These are phyloP conservation scores for Nanorana parkeri DNA, from an alignment of 2,113 vertebrate genomes.

Conservation along the genomic window DNA sequence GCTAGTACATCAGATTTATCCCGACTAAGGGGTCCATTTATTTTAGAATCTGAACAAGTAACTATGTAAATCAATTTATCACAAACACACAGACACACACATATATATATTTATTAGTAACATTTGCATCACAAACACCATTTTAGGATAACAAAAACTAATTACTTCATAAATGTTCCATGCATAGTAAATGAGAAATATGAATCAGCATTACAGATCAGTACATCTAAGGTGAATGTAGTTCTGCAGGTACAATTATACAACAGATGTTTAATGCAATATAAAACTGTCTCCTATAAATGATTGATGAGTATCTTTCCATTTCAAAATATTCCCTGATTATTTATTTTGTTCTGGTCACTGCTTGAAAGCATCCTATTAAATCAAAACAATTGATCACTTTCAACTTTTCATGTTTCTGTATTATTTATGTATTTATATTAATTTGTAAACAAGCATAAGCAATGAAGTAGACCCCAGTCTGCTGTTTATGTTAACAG, in stretches of 20 bases:
- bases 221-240: slow-evolving; percentile 65
- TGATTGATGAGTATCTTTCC: slow-evolving; percentile 80
- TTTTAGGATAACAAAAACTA: background rate
- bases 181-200: background rate
- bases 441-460: slow-evolving; percentile 73
- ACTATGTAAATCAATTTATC: no score
- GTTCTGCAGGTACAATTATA: slow-evolving; percentile 68
- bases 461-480: slow-evolving; percentile 68
- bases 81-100: no score
- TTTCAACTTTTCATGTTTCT: slow-evolving; percentile 72
- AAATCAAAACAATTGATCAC: slow-evolving; percentile 79
- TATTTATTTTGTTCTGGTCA: slow-evolving; percentile 79
- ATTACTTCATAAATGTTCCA: slow-evolving; percentile 6
- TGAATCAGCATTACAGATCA: slow-evolving; percentile 41
- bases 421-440: slow-evolving; percentile 77
- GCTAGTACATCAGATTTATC: no score
- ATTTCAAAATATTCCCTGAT: slow-evolving; percentile 79
- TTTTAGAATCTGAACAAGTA: no score
- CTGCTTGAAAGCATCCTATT: slow-evolving; percentile 78
- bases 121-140: background rate
- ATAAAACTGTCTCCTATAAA: slow-evolving; percentile 81
- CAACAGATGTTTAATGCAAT: slow-evolving; percentile 78
- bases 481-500: slow-evolving; percentile 26
- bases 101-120: no score
- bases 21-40: no score